Base-by-base conservation (phyloP, 2,113 vertebrate species). In the Helogale parvula region DNA sequence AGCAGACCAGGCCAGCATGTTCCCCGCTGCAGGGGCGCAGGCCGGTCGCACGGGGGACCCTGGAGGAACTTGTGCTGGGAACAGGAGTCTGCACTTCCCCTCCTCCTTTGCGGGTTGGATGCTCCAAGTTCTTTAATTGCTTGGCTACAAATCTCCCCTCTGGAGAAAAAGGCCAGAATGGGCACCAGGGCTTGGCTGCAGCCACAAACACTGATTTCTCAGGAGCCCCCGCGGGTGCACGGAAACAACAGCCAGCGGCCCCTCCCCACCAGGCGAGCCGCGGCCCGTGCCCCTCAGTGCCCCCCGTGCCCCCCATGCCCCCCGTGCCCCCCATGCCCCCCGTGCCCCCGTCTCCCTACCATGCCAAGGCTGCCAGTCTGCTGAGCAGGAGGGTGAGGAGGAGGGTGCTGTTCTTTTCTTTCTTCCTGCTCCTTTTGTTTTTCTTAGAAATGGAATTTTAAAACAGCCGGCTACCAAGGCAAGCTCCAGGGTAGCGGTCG, bases 391-490 rank as follows among this genome's bases (percentile, higher is more conserved):
- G 29, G 19, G 35, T 17, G 29, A 47, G 57, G 41, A 29, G 41
- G 41, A 33, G 69, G 23, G 50, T 10, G 81, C 10, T 65, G 13
- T 85, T 76, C 47, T 85, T 94, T 81, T 74, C 66, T 95, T 63
- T 76, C 52, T 63, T 60, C 7, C 60, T 77, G 16, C 27, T 77
- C 1, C 10, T 21, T 31, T 13, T 33, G 19, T 82, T 69, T 72
- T 54, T 86, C 77, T 82, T 29, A 92, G 93, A 95, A 97, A 74
- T 84, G 52, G 88, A 97, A 98, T 97, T 97, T 97, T 97, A 97
- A 94, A 97, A 90, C 77, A 96, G 95, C 89, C 96, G 83, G 89
- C 66, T 50, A 83, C 88, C 86, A 47, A 97, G 77, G 92, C 93
- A 77, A 96, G 95, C 95, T 93, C 41, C 63, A 50, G 89, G 96